phyloP scores from a whole-genome alignment of 2,888 invertebrate genomes.

The Eucriotettix oculatus region DNA sequence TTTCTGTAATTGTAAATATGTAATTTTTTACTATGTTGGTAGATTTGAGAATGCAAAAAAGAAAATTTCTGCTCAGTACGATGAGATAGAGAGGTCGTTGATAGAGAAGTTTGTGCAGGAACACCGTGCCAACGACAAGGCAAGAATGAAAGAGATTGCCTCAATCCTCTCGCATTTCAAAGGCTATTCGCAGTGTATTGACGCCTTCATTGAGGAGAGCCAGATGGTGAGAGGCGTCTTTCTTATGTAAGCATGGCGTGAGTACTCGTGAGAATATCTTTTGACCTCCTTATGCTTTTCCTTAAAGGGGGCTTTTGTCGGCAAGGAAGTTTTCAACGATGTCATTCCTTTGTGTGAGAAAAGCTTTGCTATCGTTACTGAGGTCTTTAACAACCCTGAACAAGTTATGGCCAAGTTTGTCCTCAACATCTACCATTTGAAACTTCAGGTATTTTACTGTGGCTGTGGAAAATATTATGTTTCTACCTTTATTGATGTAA shows the following conservation, averaged over 20 bases:
- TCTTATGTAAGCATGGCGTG: neutral
- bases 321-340: slow-evolving; percentile 80
- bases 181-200: slow-evolving; percentile 88
- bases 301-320: slow-evolving; percentile 61
- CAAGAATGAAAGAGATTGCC: slow-evolving; percentile 86
- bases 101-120: slow-evolving; percentile 90
- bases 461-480: neutral
- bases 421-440: slow-evolving; percentile 83
- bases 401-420: slow-evolving; percentile 98
- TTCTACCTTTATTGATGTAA: too few species aligned
- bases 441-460: slow-evolving; percentile 37
- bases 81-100: slow-evolving; percentile 72
- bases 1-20: neutral
- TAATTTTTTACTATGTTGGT: slow-evolving; percentile 1
- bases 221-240: slow-evolving; percentile 50
- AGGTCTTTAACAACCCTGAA: slow-evolving; percentile 88
- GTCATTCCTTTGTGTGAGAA: slow-evolving; percentile 78
- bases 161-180: slow-evolving; percentile 87
- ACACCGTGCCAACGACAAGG: slow-evolving; percentile 67
- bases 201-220: slow-evolving; percentile 92
- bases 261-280: neutral
- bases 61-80: slow-evolving; percentile 76
- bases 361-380: slow-evolving; percentile 66
- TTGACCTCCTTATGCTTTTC: too few species aligned
- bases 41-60: slow-evolving; percentile 66